A percentile compares a stretch with the other conserved stretches of the same genome.
These are phyloP conservation scores for Aspidoscelis tigris DNA, from an alignment of 2,113 vertebrate species.

Conservation along the genomic window DNA sequence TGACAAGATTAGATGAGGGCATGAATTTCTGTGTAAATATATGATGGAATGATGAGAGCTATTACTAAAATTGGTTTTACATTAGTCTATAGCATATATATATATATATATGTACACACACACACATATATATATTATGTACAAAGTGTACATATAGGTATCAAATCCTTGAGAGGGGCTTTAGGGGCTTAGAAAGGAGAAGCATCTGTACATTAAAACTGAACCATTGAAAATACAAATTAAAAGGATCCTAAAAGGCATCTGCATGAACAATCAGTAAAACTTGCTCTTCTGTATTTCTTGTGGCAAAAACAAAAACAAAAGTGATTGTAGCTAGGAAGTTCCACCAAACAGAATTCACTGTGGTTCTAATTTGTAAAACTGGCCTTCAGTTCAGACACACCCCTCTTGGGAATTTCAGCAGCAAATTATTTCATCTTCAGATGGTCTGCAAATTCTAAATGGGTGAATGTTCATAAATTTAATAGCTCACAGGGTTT, in stretches of 20 bases:
- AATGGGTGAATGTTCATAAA: not conserved
- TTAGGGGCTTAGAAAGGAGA: conserved; percentile 48
- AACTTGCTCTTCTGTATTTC: conserved; percentile 47
- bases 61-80: conserved; percentile 81
- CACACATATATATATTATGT: conserved; percentile 42
- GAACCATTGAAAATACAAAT: conserved; percentile 45
- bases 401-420: rapidly evolving
- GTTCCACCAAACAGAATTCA: conserved; percentile 40
- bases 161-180: conserved; percentile 43
- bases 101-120: conserved; percentile 38
- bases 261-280: conserved; percentile 59
- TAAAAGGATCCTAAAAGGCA: conserved; percentile 38
- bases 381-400: not conserved
- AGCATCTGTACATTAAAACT: conserved; percentile 54
- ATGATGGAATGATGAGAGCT: conserved; percentile 85
- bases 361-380: not conserved
- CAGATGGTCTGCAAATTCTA: not conserved
- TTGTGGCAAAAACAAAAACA: conserved; percentile 23
- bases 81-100: conserved; percentile 56
- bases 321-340: conserved; percentile 56
- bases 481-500: not conserved
- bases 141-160: conserved; percentile 54
- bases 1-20: conserved; percentile 84
- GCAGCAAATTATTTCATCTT: not conserved
- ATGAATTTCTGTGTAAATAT: conserved; percentile 97